These are phyloP conservation scores for Camelus bactrianus DNA, from an alignment of 2,113 vertebrate genomes.

Conservation along the genomic window DNA sequence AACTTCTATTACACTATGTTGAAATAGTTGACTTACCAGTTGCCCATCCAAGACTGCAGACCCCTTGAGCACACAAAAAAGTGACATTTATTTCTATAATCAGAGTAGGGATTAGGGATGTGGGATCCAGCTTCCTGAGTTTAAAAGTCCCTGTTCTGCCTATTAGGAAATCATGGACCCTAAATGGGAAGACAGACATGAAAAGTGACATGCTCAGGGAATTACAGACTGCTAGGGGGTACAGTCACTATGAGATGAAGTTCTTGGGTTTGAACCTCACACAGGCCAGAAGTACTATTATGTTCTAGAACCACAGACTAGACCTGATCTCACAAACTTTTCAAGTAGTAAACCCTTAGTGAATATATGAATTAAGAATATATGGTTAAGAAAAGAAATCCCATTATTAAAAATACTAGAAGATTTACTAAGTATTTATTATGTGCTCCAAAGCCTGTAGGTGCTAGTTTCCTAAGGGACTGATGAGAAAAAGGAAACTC, in stretches of 20 bases:
- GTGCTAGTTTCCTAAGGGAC: slow-evolving; percentile 17
- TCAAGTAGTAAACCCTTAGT: background rate
- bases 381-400: background rate
- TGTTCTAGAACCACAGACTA: background rate
- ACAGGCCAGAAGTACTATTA: background rate
- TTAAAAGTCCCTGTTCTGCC: background rate
- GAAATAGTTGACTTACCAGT: background rate
- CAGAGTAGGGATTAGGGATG: background rate
- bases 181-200: background rate
- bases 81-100: slow-evolving; percentile 13
- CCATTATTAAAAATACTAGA: background rate
- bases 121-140: background rate
- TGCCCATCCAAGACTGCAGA: background rate
- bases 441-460: background rate
- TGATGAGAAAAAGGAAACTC: background rate
- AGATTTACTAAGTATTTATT: background rate
- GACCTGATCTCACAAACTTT: background rate
- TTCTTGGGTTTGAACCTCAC: background rate
- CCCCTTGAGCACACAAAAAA: slow-evolving; percentile 26
- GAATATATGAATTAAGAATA: background rate
- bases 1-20: background rate
- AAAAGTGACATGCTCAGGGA: background rate
- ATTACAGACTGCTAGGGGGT: background rate
- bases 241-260: background rate
- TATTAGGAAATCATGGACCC: background rate